Percentiles rank a stretch among this genome's conserved stretches.
phyloP scores from a whole-genome alignment of 2,888 invertebrate species.

The Leptinotarsa rubiginosa region DNA sequence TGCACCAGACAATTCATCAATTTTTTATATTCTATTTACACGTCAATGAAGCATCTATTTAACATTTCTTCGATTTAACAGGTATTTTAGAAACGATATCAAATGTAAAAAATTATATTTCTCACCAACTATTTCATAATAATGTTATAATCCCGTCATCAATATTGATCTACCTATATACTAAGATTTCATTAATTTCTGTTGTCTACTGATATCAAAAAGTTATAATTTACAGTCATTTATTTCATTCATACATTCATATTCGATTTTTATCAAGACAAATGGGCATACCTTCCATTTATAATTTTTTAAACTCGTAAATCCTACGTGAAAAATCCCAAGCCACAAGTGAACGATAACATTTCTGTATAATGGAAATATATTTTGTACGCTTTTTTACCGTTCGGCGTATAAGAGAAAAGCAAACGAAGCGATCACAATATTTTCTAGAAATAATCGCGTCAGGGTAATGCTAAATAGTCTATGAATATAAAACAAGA shows the following conservation, averaged over 20 bases:
- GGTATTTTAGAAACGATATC: too few relatives aligned
- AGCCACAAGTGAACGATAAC: constrained; percentile 7
- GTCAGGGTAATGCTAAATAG: constrained; percentile 20
- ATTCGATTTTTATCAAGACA: not conserved
- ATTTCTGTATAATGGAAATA: not conserved
- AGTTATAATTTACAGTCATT: too few relatives aligned
- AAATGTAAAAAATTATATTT: too few relatives aligned
- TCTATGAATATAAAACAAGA: constrained; percentile 20
- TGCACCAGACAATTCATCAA: too few relatives aligned
- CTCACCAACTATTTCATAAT: too few relatives aligned
- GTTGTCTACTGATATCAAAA: too few relatives aligned
- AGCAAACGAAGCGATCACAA: constrained; percentile 3
- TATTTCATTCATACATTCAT: not conserved
- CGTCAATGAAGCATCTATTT: too few relatives aligned
- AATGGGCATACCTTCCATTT: not conserved
- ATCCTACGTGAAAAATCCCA: not conserved
- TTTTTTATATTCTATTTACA: too few relatives aligned
- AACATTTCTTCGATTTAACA: too few relatives aligned
- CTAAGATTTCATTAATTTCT: too few relatives aligned
- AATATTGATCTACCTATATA: too few relatives aligned
- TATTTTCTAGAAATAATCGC: constrained; percentile 2
- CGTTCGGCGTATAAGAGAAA: constrained; percentile 1
- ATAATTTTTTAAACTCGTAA: not conserved
- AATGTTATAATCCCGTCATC: too few relatives aligned
- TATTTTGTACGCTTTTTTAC: constrained; percentile 12